These are phyloP conservation scores for Myodes glareolus DNA, from an alignment of 2,113 vertebrate genomes.

Conservation along the genomic window DNA sequence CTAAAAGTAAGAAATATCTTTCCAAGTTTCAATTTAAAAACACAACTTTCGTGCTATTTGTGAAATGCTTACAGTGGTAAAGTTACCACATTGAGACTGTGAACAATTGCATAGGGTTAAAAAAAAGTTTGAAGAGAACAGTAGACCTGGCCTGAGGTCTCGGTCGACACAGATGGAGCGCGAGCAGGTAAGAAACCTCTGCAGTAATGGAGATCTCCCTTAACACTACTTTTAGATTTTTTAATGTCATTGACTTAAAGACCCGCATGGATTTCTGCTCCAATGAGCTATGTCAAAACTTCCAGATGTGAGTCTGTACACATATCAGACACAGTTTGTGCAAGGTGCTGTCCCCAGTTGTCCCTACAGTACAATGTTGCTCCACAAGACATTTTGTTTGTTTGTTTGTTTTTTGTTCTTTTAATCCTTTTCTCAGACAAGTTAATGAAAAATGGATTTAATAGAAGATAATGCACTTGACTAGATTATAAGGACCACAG, in stretches of 20 bases:
- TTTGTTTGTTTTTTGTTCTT: neutral
- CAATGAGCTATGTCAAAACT: neutral
- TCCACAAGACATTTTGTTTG: neutral
- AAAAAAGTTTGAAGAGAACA: slow-evolving; percentile 9
- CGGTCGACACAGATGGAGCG: neutral
- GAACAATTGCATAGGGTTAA: neutral
- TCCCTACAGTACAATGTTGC: neutral
- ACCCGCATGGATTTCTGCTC: neutral
- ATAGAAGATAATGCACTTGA: neutral
- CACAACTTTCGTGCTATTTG: neutral
- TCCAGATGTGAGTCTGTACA: neutral
- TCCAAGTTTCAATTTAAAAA: slow-evolving; percentile 46
- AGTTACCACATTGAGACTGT: neutral
- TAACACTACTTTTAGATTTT: neutral
- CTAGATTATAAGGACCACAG: neutral
- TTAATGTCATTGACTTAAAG: neutral
- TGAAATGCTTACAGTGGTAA: neutral
- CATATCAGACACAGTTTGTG: neutral
- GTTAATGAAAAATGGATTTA: neutral
- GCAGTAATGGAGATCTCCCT: neutral
- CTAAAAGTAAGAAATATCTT: neutral
- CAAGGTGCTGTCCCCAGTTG: neutral
- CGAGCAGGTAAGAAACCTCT: neutral
- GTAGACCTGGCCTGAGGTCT: neutral
- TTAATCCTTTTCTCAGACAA: neutral